Conservation (phyloP, 2,888 invertebrate genomes). For the Labia minor region DNA sequence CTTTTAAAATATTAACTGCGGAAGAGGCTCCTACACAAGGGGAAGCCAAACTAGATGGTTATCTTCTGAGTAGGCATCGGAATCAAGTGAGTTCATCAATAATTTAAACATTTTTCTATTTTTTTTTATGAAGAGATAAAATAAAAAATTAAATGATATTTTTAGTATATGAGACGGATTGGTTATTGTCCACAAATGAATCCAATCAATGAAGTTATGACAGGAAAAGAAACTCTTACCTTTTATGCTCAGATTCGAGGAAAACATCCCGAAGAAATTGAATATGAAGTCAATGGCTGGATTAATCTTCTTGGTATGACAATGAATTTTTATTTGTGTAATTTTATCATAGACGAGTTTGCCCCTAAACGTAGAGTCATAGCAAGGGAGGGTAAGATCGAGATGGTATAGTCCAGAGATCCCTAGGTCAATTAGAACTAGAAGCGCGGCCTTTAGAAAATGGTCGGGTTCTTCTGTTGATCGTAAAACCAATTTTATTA, state of each 20-base stretch:
- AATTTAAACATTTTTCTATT: neutral
- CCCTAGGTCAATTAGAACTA: too few species aligned
- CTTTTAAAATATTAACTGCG: constrained; percentile 45
- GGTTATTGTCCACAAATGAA: constrained; percentile 89
- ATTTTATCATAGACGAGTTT: too few species aligned
- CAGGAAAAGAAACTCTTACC: constrained; percentile 59
- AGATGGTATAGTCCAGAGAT: too few species aligned
- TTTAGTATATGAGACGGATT: constrained; percentile 56
- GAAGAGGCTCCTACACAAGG: constrained; percentile 37
- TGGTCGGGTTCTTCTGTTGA: too few species aligned
- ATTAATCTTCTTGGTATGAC: constrained; percentile 29
- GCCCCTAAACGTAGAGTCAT: too few species aligned
- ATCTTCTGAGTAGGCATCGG: constrained; percentile 31
- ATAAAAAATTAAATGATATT: too few species aligned
- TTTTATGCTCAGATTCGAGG: constrained; percentile 66
- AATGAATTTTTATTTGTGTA: too few species aligned
- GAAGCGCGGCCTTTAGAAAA: too few species aligned
- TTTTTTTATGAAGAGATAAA: constrained; percentile 23
- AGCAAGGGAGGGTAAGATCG: too few species aligned
- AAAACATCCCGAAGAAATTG: constrained; percentile 36
- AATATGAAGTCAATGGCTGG: constrained; percentile 27
- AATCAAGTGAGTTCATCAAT: constrained; percentile 18
- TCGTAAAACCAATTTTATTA: too few species aligned
- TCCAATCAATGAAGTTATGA: constrained; percentile 65
- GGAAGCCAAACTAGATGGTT: constrained; percentile 36